These are phyloP conservation scores for Nemotelus pantherinus DNA, from an alignment of 2,888 invertebrate genomes.

Conservation along the genomic window DNA sequence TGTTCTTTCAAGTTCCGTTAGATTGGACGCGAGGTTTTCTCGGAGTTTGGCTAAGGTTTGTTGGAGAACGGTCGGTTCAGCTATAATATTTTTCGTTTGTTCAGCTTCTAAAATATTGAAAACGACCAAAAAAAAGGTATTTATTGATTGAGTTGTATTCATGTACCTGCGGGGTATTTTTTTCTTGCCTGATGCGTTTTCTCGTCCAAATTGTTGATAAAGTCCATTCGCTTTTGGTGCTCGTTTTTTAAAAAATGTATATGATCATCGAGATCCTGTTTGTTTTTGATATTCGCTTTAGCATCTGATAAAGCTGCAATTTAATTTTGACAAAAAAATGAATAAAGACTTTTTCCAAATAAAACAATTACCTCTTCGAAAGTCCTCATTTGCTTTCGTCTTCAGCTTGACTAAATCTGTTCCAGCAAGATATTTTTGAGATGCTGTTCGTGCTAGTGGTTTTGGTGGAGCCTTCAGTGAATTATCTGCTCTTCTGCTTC, in stretches of 20 bases:
- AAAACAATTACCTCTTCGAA: not conserved
- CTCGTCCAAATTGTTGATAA: not conserved
- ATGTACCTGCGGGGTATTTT: not conserved
- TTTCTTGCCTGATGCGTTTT: not conserved
- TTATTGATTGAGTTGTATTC: not conserved
- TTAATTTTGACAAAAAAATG: too few species aligned
- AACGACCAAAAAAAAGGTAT: not conserved
- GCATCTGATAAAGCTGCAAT: not conserved
- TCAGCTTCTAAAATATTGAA: not conserved
- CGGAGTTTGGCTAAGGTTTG: not conserved
- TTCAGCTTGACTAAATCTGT: not conserved
- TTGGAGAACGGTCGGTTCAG: not conserved
- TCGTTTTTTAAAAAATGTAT: slow-evolving; percentile 6
- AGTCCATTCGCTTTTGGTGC: not conserved
- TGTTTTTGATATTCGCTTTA: not conserved
- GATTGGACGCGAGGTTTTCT: not conserved
- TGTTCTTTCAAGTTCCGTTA: not conserved
- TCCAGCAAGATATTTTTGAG: slow-evolving; percentile 23
- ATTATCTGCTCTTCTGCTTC: not conserved
- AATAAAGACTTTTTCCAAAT: too few species aligned
- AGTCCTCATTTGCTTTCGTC: slow-evolving; percentile 12
- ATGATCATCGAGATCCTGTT: not conserved
- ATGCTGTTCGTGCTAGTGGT: not conserved
- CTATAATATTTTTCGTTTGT: not conserved
- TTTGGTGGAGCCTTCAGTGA: not conserved